Base-by-base conservation (phyloP, 2,113 vertebrate species). In the Pogonocichla stellata region DNA sequence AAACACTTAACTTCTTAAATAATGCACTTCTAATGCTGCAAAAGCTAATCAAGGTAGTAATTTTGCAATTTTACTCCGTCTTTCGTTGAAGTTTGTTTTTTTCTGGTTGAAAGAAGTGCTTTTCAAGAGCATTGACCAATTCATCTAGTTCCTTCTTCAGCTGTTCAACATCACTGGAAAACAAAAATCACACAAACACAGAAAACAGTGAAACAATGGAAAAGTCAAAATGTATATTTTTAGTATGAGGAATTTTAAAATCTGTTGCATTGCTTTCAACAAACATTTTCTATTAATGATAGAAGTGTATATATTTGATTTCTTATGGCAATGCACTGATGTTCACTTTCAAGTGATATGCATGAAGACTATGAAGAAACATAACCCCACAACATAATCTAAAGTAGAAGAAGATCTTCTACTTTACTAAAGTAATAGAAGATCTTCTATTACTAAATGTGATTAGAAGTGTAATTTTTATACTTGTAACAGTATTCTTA, bases 91-190 rank as follows among this genome's bases (percentile, higher is more conserved):
- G 95, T 45, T 98, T 98, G 82, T 99, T 99, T 95, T 99, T 99
- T 80, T 98, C 94, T 71, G 99, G 99, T 96, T 99, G 98, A 87
- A 99, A 99, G 98, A 99, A 99, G 95, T 99, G 91, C 71, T 99
- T 98, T 97, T 99, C 97, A 73, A 99, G 98, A 95, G 98, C 99
- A 4, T 92, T 95, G 64, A 99, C 98, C 92, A 99, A 74, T 47
- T 98, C 98, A 83, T 99, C 98, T 73, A 99, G 95, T 86, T 99
- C 99, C 73, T 97, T 98, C 95, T 99, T 99, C 96, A 99, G 96
- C 75, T 98, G 98, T 7, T 97, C 96, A 80, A 98, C 57, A 38
- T 99, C 99, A 97, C 99, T 99, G 93, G 80, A 40, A 89, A 69
- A 69, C 11, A 14, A 45, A 80, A 94, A 58, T 28, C 67, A 91